These are phyloP conservation scores for Sebastes taczanowskii DNA, from an alignment of 2,797 vertebrate genomes.

Conservation along the genomic window DNA sequence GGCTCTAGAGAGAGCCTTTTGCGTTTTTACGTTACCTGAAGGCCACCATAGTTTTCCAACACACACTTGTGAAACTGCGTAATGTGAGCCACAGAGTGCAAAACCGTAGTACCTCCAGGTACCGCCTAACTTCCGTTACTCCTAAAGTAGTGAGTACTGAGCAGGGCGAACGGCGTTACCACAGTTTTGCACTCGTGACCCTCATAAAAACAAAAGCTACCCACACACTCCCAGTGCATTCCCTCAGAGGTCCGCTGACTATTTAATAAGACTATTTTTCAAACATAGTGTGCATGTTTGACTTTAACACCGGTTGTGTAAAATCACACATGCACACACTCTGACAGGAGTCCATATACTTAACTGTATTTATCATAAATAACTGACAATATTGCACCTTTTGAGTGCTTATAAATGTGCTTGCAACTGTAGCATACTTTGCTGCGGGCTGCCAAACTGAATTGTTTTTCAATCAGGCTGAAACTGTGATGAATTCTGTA, in stretches of 20 bases:
- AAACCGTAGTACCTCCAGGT: too few relatives aligned
- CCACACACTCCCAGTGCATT: neutral
- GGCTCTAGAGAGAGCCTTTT: too few relatives aligned
- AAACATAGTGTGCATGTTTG: neutral
- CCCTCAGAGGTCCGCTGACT: neutral
- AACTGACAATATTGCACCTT: neutral
- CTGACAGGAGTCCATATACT: neutral
- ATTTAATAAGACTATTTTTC: neutral
- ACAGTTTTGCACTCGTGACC: neutral
- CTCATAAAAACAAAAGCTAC: neutral
- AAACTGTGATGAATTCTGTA: neutral
- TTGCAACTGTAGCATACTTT: neutral
- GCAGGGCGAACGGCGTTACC: too few relatives aligned
- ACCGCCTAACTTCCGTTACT: too few relatives aligned
- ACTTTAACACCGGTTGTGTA: neutral
- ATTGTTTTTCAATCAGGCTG: neutral
- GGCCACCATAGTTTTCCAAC: too few relatives aligned
- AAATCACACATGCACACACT: neutral
- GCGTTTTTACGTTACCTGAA: too few relatives aligned
- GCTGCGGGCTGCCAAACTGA: neutral
- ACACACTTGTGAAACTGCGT: too few relatives aligned
- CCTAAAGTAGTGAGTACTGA: too few relatives aligned
- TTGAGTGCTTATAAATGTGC: neutral
- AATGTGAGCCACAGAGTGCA: rapidly evolving
- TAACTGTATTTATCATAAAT: neutral